phyloP scores from a whole-genome alignment of 1,140 invertebrate species.

The Sarcophaga bullata region DNA sequence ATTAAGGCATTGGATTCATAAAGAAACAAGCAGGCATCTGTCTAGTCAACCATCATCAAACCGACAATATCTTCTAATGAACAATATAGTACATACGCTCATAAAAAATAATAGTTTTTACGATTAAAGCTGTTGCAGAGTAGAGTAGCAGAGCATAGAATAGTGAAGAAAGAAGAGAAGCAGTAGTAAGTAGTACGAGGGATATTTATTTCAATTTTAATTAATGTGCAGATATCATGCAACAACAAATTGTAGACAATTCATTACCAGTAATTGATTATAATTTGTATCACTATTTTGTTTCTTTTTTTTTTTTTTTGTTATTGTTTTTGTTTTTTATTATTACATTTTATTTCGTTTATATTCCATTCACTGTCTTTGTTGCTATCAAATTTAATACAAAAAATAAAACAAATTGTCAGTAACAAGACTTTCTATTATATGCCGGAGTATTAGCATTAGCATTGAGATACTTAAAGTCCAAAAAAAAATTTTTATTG shows the following conservation, averaged over 20 bases:
- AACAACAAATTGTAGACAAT: conserved; percentile 40
- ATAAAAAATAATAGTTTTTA: conserved; percentile 8
- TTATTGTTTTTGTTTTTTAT: too few species aligned
- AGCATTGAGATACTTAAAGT: too few species aligned
- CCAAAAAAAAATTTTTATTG: too few species aligned
- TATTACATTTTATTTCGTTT: too few species aligned
- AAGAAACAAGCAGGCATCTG: neutral
- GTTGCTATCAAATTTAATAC: too few species aligned
- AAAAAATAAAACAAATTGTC: too few species aligned
- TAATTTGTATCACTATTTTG: conserved; percentile 18
- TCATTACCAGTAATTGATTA: conserved; percentile 41
- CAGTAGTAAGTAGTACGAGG: neutral
- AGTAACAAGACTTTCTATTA: too few species aligned
- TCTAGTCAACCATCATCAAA: neutral
- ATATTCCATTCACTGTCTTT: too few species aligned
- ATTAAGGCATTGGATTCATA: neutral
- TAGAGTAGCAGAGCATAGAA: neutral
- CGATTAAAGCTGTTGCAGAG: neutral
- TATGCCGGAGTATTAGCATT: too few species aligned
- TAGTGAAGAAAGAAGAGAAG: neutral
- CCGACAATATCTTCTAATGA: neutral
- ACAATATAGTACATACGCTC: neutral
- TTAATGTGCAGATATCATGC: conserved; percentile 40
- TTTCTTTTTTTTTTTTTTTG: too few species aligned
- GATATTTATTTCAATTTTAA: conserved; percentile 35